These are phyloP conservation scores for Holacanthella duospinosa DNA, from an alignment of 2,888 invertebrate genomes.

Conservation along the genomic window DNA sequence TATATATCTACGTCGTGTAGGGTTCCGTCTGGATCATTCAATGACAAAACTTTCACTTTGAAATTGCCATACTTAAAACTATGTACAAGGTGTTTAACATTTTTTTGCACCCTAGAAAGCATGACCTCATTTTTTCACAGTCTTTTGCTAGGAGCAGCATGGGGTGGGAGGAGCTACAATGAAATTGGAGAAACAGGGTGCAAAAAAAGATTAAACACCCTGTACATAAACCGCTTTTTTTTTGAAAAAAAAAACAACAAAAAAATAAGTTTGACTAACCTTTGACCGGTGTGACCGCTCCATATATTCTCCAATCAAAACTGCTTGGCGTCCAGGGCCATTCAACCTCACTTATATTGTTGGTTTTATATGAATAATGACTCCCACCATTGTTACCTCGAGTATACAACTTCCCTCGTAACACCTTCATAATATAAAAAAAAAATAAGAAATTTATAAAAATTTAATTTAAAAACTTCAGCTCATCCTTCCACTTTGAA, in stretches of 20 bases:
- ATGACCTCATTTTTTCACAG: no score
- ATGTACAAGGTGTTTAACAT: neutral
- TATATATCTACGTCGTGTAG: no score
- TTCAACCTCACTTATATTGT: constrained; percentile 42
- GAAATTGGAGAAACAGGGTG: no score
- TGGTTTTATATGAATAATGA: constrained; percentile 57
- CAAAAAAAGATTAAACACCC: no score
- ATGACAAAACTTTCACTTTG: no score
- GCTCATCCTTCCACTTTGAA: no score
- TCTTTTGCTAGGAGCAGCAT: no score
- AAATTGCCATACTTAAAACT: neutral
- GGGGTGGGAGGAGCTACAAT: no score
- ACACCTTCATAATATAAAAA: constrained; percentile 42
- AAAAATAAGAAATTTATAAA: neutral
- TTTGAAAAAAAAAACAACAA: constrained; percentile 5
- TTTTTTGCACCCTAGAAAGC: no score
- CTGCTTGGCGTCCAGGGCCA: constrained; percentile 67
- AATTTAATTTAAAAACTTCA: no score
- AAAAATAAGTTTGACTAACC: constrained; percentile 50
- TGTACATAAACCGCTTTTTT: neutral
- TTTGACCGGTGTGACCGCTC: constrained; percentile 89
- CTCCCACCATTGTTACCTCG: constrained; percentile 63
- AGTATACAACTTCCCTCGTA: constrained; percentile 57
- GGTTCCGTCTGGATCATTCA: no score
- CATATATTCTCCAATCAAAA: constrained; percentile 81